Percentiles rank a stretch among this genome's conserved stretches.
Conservation (phyloP, 2,113 vertebrate species). For the Osmerus mordax region DNA sequence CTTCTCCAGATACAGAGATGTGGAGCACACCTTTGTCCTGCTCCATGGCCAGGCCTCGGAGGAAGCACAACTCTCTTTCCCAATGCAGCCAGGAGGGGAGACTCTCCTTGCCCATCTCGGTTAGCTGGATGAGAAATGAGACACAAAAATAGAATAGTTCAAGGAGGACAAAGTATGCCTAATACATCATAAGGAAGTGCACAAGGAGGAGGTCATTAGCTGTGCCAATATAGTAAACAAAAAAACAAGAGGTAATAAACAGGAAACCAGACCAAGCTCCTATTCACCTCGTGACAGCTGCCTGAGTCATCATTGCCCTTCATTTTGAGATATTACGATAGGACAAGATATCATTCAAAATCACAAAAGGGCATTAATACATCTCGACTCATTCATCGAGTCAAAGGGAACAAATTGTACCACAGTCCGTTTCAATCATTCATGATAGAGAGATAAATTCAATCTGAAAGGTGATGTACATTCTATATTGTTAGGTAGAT, state of each 20-base stretch:
- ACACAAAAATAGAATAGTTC: neutral
- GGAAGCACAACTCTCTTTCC: conserved; percentile 74
- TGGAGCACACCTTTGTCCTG: conserved; percentile 91
- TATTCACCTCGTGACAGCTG: conserved; percentile 44
- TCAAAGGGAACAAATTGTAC: conserved; percentile 51
- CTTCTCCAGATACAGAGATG: conserved; percentile 78
- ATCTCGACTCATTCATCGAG: conserved; percentile 49
- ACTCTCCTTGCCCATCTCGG: conserved; percentile 81
- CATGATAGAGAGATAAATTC: conserved; percentile 23
- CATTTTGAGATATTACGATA: conserved; percentile 51
- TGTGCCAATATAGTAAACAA: too few species aligned
- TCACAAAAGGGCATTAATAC: conserved; percentile 52
- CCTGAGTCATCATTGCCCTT: conserved; percentile 52
- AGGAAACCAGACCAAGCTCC: conserved; percentile 45
- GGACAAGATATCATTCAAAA: conserved; percentile 56
- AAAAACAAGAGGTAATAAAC: conserved; percentile 33
- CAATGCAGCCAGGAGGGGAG: conserved; percentile 90
- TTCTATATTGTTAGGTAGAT: too few species aligned
- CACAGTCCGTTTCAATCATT: conserved; percentile 45
- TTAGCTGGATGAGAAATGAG: conserved; percentile 71
- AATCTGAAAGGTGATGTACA: too few species aligned
- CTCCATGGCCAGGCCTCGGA: conserved; percentile 89
- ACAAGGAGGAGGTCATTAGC: neutral
- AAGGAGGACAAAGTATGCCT: neutral
- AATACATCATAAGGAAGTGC: neutral